Conservation (phyloP, 2,113 vertebrate genomes). For the Hiodon alosoides region DNA sequence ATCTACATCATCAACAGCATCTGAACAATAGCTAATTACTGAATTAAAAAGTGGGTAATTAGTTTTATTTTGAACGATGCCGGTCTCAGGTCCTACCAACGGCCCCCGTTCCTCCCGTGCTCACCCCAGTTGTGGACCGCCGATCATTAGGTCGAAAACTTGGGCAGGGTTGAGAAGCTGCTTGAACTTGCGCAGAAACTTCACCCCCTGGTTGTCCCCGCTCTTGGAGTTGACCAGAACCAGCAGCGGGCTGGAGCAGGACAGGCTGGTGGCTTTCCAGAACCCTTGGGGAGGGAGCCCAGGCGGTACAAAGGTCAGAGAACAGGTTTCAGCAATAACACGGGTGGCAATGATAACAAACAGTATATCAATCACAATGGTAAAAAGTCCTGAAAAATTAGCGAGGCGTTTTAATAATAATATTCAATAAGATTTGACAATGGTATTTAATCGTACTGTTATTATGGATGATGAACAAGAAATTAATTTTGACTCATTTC, state of each 20-base stretch:
- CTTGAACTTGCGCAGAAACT: conserved; percentile 95
- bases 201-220: conserved; percentile 89
- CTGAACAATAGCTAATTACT: not conserved
- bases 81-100: not conserved
- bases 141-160: conserved; percentile 93
- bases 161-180: conserved; percentile 94
- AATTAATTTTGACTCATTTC: not conserved
- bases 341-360: not conserved
- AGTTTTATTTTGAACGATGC: not conserved
- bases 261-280: conserved; percentile 86
- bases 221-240: conserved; percentile 95
- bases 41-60: not conserved
- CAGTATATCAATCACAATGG: not conserved
- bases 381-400: not conserved
- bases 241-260: conserved; percentile 85
- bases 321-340: not conserved
- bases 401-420: not conserved
- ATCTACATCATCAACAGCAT: not conserved
- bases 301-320: conserved; percentile 7
- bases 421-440: not conserved
- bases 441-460: not conserved
- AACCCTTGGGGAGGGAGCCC: conserved; percentile 65
- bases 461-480: not conserved
- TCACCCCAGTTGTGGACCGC: conserved; percentile 90
- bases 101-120: not conserved